Percentiles rank a stretch among this genome's conserved stretches.
These are phyloP conservation scores for Picathartes gymnocephalus DNA, from an alignment of 2,113 vertebrate species.

Conservation along the genomic window DNA sequence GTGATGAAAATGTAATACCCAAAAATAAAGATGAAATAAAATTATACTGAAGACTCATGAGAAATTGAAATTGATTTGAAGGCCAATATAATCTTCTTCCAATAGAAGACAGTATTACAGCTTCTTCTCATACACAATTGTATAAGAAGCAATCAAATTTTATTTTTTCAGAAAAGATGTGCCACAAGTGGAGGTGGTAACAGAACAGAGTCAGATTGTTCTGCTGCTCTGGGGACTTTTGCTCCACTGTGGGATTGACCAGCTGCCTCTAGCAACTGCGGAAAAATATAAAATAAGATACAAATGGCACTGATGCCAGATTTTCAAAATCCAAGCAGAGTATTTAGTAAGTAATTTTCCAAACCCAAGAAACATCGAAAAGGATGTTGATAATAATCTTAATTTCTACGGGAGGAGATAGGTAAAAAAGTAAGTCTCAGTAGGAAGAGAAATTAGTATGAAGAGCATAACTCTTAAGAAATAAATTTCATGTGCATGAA, in stretches of 20 bases:
- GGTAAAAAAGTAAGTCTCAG: not conserved
- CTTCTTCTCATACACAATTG: constrained; percentile 25
- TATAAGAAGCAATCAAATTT: constrained; percentile 35
- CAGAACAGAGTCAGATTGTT: not conserved
- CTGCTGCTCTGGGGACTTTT: constrained; percentile 13
- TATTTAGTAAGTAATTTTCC: not conserved
- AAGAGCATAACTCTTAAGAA: not conserved
- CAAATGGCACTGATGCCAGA: not conserved
- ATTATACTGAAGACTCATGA: constrained; percentile 29
- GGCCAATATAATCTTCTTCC: constrained; percentile 12
- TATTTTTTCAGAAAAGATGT: constrained; percentile 34
- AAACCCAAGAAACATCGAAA: not conserved
- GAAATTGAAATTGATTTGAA: constrained; percentile 59
- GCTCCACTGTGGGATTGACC: not conserved
- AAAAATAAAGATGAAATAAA: constrained; percentile 51
- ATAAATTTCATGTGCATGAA: not conserved
- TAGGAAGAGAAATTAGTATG: not conserved
- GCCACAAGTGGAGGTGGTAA: not conserved
- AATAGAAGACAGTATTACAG: constrained; percentile 4
- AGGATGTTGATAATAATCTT: not conserved
- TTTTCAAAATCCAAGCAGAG: not conserved
- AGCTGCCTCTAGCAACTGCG: not conserved
- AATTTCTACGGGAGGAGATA: not conserved
- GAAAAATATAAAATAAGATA: not conserved
- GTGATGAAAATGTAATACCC: constrained; percentile 35